Evolutionary conservation across 2,797 vertebrate genomes (phyloP).

Genomic region (Trichosurus vulpecula): DNA sequence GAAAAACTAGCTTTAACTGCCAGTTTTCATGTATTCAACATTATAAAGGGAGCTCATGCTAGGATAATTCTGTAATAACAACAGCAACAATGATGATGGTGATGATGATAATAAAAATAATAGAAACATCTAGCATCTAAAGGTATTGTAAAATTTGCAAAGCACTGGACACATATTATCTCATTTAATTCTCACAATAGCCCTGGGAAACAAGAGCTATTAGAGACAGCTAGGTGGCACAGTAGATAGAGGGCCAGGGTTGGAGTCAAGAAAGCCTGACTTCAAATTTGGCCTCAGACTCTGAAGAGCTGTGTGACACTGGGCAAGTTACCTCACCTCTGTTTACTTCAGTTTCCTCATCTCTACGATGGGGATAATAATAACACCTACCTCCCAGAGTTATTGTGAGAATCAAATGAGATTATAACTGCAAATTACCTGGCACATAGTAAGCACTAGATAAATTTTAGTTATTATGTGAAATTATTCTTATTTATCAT

Average conservation of each 20-base stretch:
- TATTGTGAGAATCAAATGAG: background rate
- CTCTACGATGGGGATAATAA: background rate
- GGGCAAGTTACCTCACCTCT: no score
- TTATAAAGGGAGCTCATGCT: background rate
- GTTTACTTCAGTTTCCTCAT: background rate
- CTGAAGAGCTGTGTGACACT: background rate
- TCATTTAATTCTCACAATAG: background rate
- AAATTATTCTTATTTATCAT: background rate
- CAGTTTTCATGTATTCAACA: background rate
- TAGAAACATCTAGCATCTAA: background rate
- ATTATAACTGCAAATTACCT: background rate
- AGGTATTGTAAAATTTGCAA: background rate
- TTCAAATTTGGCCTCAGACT: background rate
- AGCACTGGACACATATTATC: background rate
- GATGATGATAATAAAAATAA: background rate
- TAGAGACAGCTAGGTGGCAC: background rate
- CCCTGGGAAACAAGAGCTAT: background rate
- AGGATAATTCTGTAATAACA: background rate
- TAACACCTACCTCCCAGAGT: background rate
- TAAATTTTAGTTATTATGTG: background rate
- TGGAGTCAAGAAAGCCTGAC: background rate
- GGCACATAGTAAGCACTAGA: background rate
- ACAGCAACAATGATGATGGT: background rate
- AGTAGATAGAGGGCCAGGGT: background rate
- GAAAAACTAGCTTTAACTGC: background rate